Conservation (phyloP, 53 echinoderm and acorn worm species). For the Holothuria scabra region DNA sequence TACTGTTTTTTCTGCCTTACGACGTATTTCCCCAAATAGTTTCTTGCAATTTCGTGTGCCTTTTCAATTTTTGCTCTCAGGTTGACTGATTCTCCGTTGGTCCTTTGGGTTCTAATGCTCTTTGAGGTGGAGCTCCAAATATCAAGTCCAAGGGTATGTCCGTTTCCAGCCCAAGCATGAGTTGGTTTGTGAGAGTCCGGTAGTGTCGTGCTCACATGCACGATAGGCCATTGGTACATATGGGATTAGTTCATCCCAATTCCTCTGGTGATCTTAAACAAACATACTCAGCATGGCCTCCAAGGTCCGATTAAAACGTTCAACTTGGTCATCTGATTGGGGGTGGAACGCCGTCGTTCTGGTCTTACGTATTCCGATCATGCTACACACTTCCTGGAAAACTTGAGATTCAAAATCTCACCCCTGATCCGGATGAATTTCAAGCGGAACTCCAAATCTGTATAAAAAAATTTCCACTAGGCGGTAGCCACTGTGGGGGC, state of each 20-base stretch:
- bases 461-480: not conserved
- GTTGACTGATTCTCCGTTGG: slow-evolving; percentile 21
- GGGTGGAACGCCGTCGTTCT: not conserved
- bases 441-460: slow-evolving; percentile 26
- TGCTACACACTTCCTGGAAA: slow-evolving; percentile 34
- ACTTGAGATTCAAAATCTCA: slow-evolving; percentile 55
- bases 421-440: slow-evolving; percentile 53
- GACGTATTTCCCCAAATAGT: slow-evolving; percentile 20
- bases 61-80: slow-evolving; percentile 17
- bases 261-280: slow-evolving; percentile 25
- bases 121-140: not conserved
- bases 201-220: slow-evolving; percentile 61
- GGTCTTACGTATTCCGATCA: not conserved
- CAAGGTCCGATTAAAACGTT: not conserved
- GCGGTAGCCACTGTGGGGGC: not conserved
- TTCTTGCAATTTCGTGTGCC: slow-evolving; percentile 23
- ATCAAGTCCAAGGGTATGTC: slow-evolving; percentile 58
- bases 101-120: no score
- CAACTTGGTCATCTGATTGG: slow-evolving; percentile 10
- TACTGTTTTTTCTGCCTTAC: slow-evolving; percentile 64
- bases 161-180: slow-evolving; percentile 65
- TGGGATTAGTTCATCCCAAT: slow-evolving; percentile 62
- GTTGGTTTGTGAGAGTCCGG: slow-evolving; percentile 61
- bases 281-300: slow-evolving; percentile 7
- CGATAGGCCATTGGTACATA: slow-evolving; percentile 63